Base-by-base conservation (phyloP, 1,140 invertebrate genomes). In the Bombus consobrinus region DNA sequence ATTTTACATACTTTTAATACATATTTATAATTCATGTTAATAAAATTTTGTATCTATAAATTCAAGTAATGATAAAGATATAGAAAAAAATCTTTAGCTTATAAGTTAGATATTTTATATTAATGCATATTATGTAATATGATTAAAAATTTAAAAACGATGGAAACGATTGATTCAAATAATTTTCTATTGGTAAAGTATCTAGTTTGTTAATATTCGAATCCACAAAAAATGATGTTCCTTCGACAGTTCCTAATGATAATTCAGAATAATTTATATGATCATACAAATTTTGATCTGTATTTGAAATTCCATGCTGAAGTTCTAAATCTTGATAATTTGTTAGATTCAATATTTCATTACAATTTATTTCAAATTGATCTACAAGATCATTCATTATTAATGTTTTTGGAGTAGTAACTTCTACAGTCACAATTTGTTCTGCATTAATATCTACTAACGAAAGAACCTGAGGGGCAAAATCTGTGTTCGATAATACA, bases 311-410 rank as follows among this genome's bases (percentile, higher is more conserved):
- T 18, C 74, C 87, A 71, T 88, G 88, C 69, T 94, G 91, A 43
- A 93, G 88, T 62, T 93, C 92, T 47, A 92, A 71, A 83, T 92
- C 92, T 62, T 92, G 92, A 62, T 91, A 93, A 32, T 81, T 85
- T 0, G 92, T 62, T 18, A 93, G 82, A 59, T 90, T 93, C 13
- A 93, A 88, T 87, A 94, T 93, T 75, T 94, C 92, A 73, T 90
- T 93, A 39, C 90, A 93, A 84, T 91, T 93, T 15, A 88, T 89
- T 72, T 91, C 93, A 77, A 93, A 92, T 47, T 94, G 93, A 87
- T 93, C 92, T 15, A 90, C 87, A 8, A 88, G 37, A 53, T 88
- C 87, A 59, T 89, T 92, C 85, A 90, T 91, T 41, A 92, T 85
- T 28, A 90, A 88, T 1, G 91, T 90, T 73, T 91, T 92, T 28